Evolutionary conservation across 2,888 invertebrate genomes (phyloP).

Genomic region (Acrobasis suavella): DNA sequence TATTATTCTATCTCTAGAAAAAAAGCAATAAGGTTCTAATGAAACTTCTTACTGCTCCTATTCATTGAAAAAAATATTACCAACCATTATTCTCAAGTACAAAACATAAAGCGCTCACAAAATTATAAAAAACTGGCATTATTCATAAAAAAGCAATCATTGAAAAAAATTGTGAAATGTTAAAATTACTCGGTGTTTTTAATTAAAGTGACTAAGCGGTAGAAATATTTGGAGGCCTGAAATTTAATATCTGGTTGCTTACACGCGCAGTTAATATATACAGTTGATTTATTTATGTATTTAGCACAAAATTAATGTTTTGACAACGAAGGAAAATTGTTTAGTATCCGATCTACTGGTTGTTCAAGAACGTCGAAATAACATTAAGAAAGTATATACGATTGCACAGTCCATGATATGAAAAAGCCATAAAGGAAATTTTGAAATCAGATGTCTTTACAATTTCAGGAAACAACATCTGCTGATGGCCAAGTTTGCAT

Average conservation of each 20-base stretch:
- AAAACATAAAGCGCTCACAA: neutral
- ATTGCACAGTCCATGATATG: too few species aligned
- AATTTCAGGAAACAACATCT: too few species aligned
- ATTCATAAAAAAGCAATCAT: neutral
- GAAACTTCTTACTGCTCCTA: neutral
- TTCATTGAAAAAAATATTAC: neutral
- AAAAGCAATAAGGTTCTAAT: slow-evolving; percentile 1
- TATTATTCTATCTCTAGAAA: neutral
- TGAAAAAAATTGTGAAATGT: neutral
- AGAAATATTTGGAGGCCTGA: neutral
- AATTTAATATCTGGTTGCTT: slow-evolving; percentile 7
- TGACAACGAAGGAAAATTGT: neutral
- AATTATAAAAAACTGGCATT: neutral
- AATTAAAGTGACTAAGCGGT: slow-evolving; percentile 4
- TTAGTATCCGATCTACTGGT: too few species aligned
- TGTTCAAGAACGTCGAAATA: too few species aligned
- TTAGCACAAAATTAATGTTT: neutral
- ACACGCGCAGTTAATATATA: slow-evolving; percentile 6
- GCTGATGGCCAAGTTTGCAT: too few species aligned
- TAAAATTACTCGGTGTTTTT: slow-evolving; percentile 9
- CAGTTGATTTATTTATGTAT: slow-evolving; percentile 2
- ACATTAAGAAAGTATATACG: too few species aligned
- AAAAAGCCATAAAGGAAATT: too few species aligned
- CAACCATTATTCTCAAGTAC: neutral
- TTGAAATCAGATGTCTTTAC: too few species aligned